Base-by-base conservation (phyloP, 2,888 invertebrate genomes). In the Globia sparganii region DNA sequence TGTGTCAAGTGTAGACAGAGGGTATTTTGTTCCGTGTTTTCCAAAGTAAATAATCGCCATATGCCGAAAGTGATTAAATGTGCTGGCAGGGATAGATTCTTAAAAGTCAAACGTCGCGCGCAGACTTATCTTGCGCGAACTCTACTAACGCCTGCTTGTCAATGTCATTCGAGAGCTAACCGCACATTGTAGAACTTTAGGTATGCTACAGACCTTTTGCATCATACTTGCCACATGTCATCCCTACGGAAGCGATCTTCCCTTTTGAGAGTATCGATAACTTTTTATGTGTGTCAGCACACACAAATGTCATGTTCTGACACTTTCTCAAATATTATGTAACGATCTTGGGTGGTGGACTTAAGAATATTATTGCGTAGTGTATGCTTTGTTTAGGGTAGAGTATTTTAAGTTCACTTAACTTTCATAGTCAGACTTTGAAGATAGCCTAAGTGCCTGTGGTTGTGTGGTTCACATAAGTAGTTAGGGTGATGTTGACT, bases 211-310 rank as follows among this genome's bases (percentile, higher is more conserved):
- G 18, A 46, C 43, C 58, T 68, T 81, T 64, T 72, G 66, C 13
- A 64, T 46, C 28, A 11, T 15, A 40, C 31, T 31, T 72, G 21
- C 18, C 31, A 11, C 59, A 34, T 49, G 58, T n/a, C 31, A 34
- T 46, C 53, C 31, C 61, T 40, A 62, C 71, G 75, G 86, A 78
- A 84, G 66, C 62, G 72, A 86, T 84, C 72, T 72, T 83, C 72
- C 72, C 37, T 72, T 43, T 37, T 53, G 62, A 72, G 71, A 86
- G 59, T 37, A 18, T 66, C 70, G 28, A 74, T 86, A 78, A 69
- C 13, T 67, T 86, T 83, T 83, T 77, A 86, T 72, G 74, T 53
- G 58, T 59, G 86, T 69, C 78, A 64, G 65, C 43, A n/a, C 28
- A 40, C 53, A 68, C 28, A 75, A 75, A 72, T 75, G 72, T 75